Base-by-base conservation (phyloP, 2,888 invertebrate genomes). In the Ophion obscuratus region DNA sequence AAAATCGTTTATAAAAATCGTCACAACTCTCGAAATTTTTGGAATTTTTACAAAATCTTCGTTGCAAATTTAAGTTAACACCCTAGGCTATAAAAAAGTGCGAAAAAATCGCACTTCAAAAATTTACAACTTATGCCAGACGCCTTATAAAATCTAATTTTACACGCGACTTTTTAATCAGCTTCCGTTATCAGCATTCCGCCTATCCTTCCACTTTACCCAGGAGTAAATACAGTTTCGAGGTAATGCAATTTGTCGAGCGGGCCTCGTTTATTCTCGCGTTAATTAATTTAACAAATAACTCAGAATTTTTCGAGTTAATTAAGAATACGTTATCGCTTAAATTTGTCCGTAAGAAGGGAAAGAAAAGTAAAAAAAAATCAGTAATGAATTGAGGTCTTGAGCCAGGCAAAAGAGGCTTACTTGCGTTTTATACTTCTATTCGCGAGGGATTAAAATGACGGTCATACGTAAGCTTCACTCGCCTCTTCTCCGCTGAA, bases 391-490 rank as follows among this genome's bases (percentile, higher is more conserved):
- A 66, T 82, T 77, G 68, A 74, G 67, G 36, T 4, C n/a, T 47
- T 11, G 59, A n/a, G 36, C 44, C 17, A 36, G 5, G 24, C 24
- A 14, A 62, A 44, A 73, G 79, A 20, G 57, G 75, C 44, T 84
- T 66, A 76, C 76, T 73, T 67, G 27, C 36, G 81, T 77, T 68
- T 84, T 62, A 70, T 81, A 73, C n/a, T 47, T 77, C 47, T 77
- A 36, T 67, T 61, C 27, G 40, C n/a, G 17, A 67, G 64, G 76
- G 73, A 84, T 84, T 84, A 81, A 77, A 73, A 81, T 81, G 84
- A 81, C 84, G 76, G 44, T 53, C 53, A 64, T 64, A 80, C 67
- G 67, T 82, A 62, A 80, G 73, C 80, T 73, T 83, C 76, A 57
- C 59, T 78, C 47, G 71, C 77, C 64, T 70, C 68, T 76, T 44